Evolutionary conservation across 2,888 invertebrate genomes (phyloP).

Genomic region (Nemurella pictetii): DNA sequence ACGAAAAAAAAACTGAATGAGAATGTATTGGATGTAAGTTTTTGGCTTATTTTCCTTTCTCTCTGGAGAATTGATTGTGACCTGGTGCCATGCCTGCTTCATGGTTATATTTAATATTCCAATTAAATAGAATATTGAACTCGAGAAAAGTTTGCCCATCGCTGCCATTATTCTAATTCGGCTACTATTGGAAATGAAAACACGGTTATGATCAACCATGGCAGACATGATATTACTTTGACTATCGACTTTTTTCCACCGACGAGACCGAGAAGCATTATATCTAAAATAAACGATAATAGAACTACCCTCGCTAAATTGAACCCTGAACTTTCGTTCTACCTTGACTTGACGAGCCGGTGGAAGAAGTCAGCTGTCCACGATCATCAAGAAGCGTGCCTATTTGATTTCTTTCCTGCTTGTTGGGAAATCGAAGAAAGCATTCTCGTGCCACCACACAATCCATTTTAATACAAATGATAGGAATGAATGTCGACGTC

Average conservation of each 20-base stretch:
- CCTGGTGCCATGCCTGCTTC: background rate
- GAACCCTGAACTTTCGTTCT: background rate
- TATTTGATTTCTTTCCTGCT: background rate
- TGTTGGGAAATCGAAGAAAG: background rate
- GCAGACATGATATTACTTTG: background rate
- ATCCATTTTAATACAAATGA: background rate
- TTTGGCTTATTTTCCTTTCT: too few relatives aligned
- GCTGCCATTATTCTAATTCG: background rate
- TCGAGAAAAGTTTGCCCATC: background rate
- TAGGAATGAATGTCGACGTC: background rate
- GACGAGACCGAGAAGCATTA: background rate
- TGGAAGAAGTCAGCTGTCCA: background rate
- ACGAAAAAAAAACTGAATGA: background rate
- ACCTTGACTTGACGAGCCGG: background rate
- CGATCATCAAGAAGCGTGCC: background rate
- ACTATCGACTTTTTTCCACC: background rate
- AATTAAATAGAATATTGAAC: background rate
- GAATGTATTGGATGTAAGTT: background rate
- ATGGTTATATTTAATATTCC: background rate
- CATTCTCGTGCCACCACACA: background rate
- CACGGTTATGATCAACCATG: background rate
- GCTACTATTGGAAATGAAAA: background rate
- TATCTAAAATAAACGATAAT: background rate
- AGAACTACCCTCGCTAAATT: background rate
- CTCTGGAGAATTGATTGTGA: background rate